Percentiles rank a stretch among this genome's conserved stretches.
Evolutionary conservation across 2,888 invertebrate genomes (phyloP).

Genomic region (Bembecia ichneumoniformis): DNA sequence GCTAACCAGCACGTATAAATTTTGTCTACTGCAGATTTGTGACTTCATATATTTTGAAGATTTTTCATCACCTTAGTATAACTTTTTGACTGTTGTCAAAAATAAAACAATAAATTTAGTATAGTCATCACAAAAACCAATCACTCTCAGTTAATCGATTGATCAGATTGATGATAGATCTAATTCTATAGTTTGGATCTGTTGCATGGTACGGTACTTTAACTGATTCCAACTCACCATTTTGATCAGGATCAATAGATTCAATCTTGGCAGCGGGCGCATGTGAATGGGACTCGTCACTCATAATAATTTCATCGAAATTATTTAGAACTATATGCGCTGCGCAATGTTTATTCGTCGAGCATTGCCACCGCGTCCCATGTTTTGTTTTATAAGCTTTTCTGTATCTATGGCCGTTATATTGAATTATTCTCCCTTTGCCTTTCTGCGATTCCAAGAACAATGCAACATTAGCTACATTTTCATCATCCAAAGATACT

Average conservation of each 20-base stretch:
- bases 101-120: no score
- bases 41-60: no score
- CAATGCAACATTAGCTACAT: conserved; percentile 16
- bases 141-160: no score
- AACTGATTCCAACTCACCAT: conserved; percentile 19
- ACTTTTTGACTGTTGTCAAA: no score
- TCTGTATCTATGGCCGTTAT: conserved; percentile 41
- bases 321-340: conserved; percentile 43
- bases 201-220: no score
- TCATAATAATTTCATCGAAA: conserved; percentile 39
- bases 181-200: no score
- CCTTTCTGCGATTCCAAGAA: conserved; percentile 39
- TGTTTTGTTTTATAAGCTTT: conserved; percentile 35
- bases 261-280: conserved; percentile 13
- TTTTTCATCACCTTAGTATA: no score
- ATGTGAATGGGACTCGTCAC: conserved; percentile 35
- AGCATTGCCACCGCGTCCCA: conserved; percentile 48
- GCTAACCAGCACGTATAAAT: no score
- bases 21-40: no score
- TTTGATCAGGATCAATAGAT: conserved; percentile 18
- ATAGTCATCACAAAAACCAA: no score
- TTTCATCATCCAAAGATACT: no score
- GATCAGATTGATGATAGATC: no score
- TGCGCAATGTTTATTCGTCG: conserved; percentile 32
- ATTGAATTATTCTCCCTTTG: conserved; percentile 32